phyloP scores from a whole-genome alignment of 2,888 invertebrate genomes.

The Cataglyphis rosenhaueri region DNA sequence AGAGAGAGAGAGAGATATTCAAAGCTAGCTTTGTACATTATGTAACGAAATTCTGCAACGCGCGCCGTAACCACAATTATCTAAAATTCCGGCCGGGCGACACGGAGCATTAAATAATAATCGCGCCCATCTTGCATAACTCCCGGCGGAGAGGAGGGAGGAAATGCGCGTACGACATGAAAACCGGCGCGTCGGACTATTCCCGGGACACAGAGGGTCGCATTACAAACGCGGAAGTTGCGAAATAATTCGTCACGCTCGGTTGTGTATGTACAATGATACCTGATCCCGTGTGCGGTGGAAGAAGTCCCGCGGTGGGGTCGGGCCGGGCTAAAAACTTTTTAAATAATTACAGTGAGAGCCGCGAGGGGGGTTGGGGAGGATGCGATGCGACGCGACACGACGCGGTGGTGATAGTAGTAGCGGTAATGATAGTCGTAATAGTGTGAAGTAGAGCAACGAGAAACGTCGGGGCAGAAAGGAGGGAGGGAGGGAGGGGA shows the following conservation, averaged over 20 bases:
- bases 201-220: constrained; percentile 20
- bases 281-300: constrained; percentile 60
- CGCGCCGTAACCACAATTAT: constrained; percentile 29
- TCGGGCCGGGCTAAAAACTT: constrained; percentile 76
- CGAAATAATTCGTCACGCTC: constrained; percentile 66
- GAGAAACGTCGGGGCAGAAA: background rate
- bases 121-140: constrained; percentile 49
- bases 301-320: constrained; percentile 45
- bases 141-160: background rate
- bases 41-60: constrained; percentile 29
- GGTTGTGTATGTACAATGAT: constrained; percentile 67
- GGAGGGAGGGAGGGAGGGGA: background rate
- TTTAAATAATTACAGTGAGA: constrained; percentile 83
- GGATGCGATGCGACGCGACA: constrained; percentile 27
- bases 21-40: constrained; percentile 5
- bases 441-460: constrained; percentile 24
- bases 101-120: constrained; percentile 50
- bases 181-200: constrained; percentile 25
- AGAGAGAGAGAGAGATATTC: background rate
- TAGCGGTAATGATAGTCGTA: background rate
- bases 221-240: constrained; percentile 54
- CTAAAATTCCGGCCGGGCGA: constrained; percentile 46
- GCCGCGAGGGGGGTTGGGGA: constrained; percentile 60
- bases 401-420: background rate
- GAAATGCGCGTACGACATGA: constrained; percentile 33